Evolutionary conservation across 1,140 invertebrate genomes (phyloP).

Genomic region (Maconellicoccus hirsutus): DNA sequence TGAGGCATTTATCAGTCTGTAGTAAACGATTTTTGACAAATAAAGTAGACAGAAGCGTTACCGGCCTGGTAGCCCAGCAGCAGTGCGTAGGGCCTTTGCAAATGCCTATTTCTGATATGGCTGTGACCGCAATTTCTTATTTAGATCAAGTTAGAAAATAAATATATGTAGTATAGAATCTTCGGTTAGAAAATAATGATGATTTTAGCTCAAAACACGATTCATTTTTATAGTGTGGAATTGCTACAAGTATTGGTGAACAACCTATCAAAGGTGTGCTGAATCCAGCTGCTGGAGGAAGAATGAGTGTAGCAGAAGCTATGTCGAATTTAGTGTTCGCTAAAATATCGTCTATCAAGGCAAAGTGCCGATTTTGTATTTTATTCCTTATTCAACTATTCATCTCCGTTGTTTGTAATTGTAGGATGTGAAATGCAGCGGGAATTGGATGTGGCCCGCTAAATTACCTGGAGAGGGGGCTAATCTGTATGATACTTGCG

Average conservation of each 20-base stretch:
- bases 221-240: conserved; percentile 59
- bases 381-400: not conserved
- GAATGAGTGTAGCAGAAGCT: conserved; percentile 88
- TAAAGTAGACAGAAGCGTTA: conserved; percentile 89
- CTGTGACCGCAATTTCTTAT: conserved; percentile 76
- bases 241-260: conserved; percentile 89
- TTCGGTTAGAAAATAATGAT: too few relatives aligned
- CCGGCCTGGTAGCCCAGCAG: conserved; percentile 90
- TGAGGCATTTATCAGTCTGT: conserved; percentile 78
- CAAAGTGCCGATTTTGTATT: conserved; percentile 30
- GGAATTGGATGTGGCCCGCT: conserved; percentile 99
- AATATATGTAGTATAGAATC: too few relatives aligned
- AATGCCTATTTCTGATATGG: conserved; percentile 88
- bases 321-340: conserved; percentile 93
- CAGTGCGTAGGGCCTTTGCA: conserved; percentile 95
- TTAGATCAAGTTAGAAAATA: conserved; percentile 40
- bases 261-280: conserved; percentile 90
- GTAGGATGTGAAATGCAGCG: conserved; percentile 87
- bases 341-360: conserved; percentile 62
- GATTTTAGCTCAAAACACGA: too few relatives aligned
- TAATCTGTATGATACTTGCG: conserved; percentile 71
- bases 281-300: conserved; percentile 65
- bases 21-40: conserved; percentile 94
- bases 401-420: not conserved
- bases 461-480: conserved; percentile 86